phyloP scores from a whole-genome alignment of 2,113 vertebrate species.

The Salvelinus alpinus region DNA sequence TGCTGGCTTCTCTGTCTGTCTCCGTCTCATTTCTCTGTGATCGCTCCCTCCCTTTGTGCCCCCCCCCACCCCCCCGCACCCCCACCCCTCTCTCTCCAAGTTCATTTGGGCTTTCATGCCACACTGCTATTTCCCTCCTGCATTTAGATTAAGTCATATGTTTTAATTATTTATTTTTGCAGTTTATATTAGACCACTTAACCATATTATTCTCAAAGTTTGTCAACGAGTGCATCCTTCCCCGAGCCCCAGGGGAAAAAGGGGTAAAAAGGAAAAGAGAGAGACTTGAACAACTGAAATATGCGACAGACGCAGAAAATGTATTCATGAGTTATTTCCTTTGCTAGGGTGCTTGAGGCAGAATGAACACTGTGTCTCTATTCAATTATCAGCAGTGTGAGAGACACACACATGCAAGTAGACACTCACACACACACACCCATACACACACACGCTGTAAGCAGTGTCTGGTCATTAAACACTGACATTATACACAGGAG shows the following conservation, averaged over 20 bases:
- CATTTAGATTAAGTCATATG: slow-evolving; percentile 50
- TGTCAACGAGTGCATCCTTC: slow-evolving; percentile 42
- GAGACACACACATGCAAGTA: slow-evolving; percentile 12
- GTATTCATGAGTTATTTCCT: slow-evolving; percentile 65
- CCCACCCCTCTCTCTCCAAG: slow-evolving; percentile 5
- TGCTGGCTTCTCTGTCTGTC: too few relatives aligned
- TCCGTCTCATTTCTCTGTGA: neutral
- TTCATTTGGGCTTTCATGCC: slow-evolving; percentile 19
- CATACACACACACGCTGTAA: slow-evolving; percentile 49
- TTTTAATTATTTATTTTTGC: slow-evolving; percentile 71
- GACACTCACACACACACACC: slow-evolving; percentile 5
- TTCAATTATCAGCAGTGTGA: slow-evolving; percentile 67
- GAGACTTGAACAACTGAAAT: slow-evolving; percentile 54
- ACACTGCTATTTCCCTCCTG: slow-evolving; percentile 24
- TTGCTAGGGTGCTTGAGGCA: slow-evolving; percentile 47
- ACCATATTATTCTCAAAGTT: slow-evolving; percentile 54
- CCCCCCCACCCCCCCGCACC: too few relatives aligned
- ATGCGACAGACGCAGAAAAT: slow-evolving; percentile 47
- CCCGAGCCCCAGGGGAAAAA: neutral
- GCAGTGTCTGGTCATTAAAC: slow-evolving; percentile 70
- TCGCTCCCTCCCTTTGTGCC: neutral
- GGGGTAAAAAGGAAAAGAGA: slow-evolving; percentile 20
- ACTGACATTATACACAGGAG: slow-evolving; percentile 73
- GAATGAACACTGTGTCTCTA: slow-evolving; percentile 63
- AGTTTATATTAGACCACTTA: slow-evolving; percentile 56